Conservation (phyloP, 2,797 vertebrate genomes). For the Anisognathus igniventris region DNA sequence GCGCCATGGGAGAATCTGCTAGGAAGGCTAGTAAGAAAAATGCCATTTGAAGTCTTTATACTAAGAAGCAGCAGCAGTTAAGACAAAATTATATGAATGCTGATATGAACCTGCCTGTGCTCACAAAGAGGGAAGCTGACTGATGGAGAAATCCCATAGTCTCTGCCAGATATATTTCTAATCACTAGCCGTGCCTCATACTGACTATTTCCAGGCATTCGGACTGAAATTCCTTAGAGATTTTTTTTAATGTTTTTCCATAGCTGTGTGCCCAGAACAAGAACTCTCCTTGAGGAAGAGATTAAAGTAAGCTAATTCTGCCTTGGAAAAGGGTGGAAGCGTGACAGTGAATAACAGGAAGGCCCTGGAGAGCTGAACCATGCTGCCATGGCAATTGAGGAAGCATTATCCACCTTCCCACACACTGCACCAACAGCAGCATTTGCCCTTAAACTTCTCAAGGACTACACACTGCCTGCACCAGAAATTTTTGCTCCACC, state of each 20-base stretch:
- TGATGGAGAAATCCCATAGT: neutral
- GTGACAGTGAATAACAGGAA: constrained; percentile 1
- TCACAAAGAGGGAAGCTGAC: neutral
- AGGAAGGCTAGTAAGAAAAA: neutral
- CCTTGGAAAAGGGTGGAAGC: neutral
- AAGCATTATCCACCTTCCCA: neutral
- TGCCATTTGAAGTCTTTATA: neutral
- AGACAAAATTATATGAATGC: neutral
- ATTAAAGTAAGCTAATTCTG: constrained; percentile 15
- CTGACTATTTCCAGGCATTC: constrained; percentile 23
- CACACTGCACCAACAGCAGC: neutral
- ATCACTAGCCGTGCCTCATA: neutral
- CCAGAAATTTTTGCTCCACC: neutral
- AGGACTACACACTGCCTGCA: neutral
- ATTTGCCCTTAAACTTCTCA: neutral
- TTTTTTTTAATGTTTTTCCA: neutral
- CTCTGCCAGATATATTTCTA: neutral
- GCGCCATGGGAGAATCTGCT: neutral
- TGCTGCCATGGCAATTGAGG: neutral
- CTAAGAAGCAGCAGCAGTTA: neutral
- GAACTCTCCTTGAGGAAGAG: neutral
- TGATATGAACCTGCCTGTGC: neutral
- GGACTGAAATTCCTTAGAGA: neutral
- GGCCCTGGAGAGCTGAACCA: neutral
- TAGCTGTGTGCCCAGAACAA: neutral